Evolutionary conservation across 2,888 invertebrate species (phyloP).

Genomic region (Chloroclystis v-ata): DNA sequence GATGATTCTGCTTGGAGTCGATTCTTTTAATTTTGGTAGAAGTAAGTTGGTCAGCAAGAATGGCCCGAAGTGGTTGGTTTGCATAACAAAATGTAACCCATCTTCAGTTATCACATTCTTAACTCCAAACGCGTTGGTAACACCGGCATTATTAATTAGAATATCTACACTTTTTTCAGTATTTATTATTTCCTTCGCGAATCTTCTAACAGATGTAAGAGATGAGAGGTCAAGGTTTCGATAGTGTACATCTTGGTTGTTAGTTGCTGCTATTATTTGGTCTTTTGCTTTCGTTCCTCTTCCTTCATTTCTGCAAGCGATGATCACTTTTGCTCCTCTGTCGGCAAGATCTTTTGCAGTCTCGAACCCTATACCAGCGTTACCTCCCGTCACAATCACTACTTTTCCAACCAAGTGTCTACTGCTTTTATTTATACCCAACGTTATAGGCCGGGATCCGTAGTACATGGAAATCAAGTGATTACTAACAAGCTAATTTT

Average conservation of each 20-base stretch:
- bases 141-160: constrained; percentile 80
- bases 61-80: constrained; percentile 79
- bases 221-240: constrained; percentile 73
- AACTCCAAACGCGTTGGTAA: constrained; percentile 42
- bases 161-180: constrained; percentile 76
- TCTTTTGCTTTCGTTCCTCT: constrained; percentile 77
- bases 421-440: constrained; percentile 45
- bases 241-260: constrained; percentile 52
- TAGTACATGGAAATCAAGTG: too few relatives aligned
- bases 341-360: constrained; percentile 84
- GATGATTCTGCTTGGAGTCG: constrained; percentile 63
- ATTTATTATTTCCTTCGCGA: constrained; percentile 78
- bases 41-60: constrained; percentile 83
- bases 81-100: constrained; percentile 78
- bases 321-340: constrained; percentile 85
- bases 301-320: constrained; percentile 86
- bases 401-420: constrained; percentile 85
- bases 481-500: too few relatives aligned
- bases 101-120: constrained; percentile 74
- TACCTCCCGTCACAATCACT: constrained; percentile 91
- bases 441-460: too few relatives aligned
- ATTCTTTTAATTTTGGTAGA: constrained; percentile 58
- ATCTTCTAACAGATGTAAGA: constrained; percentile 74
- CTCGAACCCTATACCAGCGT: constrained; percentile 88
- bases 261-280: constrained; percentile 41